Conservation (phyloP, 2,888 invertebrate species). For the Aleiodes testaceus region DNA sequence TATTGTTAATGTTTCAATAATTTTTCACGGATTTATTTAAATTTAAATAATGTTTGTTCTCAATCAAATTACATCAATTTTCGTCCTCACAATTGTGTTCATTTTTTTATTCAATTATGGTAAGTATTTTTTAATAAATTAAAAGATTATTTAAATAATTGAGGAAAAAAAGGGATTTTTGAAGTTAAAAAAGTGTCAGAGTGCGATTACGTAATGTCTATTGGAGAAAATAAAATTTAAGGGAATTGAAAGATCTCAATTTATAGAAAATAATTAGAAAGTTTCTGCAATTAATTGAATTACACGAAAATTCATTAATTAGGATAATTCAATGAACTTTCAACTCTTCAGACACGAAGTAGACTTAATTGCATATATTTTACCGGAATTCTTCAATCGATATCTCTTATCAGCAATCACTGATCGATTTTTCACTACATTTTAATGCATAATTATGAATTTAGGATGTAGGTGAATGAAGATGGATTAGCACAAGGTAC, state of each 20-base stretch:
- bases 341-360: too few relatives aligned
- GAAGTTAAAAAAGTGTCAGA: background rate
- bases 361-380: too few relatives aligned
- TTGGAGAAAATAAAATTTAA: background rate
- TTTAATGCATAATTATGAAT: background rate
- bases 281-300: background rate
- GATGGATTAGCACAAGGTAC: slow-evolving; percentile 23
- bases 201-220: background rate
- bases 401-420: too few relatives aligned
- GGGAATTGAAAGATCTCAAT: background rate
- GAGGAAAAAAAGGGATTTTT: background rate
- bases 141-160: background rate
- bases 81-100: slow-evolving; percentile 28
- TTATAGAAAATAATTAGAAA: background rate
- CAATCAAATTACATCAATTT: slow-evolving; percentile 32
- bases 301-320: slow-evolving; percentile 4
- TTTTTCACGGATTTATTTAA: background rate
- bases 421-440: too few relatives aligned
- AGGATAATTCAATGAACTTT: background rate
- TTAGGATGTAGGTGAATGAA: slow-evolving; percentile 7
- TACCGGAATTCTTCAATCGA: too few relatives aligned
- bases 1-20: background rate
- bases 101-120: slow-evolving; percentile 32
- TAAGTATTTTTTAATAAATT: slow-evolving; percentile 22
- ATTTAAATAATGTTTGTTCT: slow-evolving; percentile 23